Evolutionary conservation across 2,888 invertebrate species (phyloP), one percentile per base, ranked within the genome.

Genomic region (Penaeus monodon): DNA sequence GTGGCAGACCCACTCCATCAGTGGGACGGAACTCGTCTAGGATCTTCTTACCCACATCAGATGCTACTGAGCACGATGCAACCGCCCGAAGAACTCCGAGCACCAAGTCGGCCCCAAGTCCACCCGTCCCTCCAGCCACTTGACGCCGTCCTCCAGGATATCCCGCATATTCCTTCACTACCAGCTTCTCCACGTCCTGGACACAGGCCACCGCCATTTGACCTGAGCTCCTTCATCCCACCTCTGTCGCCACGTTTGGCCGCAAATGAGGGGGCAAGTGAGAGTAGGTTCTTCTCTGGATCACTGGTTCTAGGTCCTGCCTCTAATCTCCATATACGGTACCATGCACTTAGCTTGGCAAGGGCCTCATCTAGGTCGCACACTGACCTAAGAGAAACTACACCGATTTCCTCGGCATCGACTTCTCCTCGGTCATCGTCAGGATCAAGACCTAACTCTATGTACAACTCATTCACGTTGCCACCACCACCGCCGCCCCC

Each of bases 1-100:
- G 27, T n/a, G n/a, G 76, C n/a, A 24, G 29, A 57, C 33, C 57
- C 70, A 29, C 82, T 3, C 29, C 68, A 81, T n/a, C 76, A 84
- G n/a, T 84, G 84, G 84, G 76, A 77, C 24, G 84, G 38, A 63
- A 70, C 77, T 29, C 74, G 81, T 65, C 49, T 81, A 77, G 81
- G 81, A 33, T 49, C 49, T 49, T 65, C 81, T 68, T 87, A 79
- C 79, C 87, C 87, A 22, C 87, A 87, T 73, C 87, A 87, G 20
- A 84, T 88, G 81, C 66, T 88, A 63, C 86, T 89, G 29, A 89
- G 88, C 86, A 88, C 88, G 27, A 89, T 89, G 85, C 89, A 88
- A 74, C 89, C 88, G 44, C 88, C 89, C 8, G 85, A 86, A 66
- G 89, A 88, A 44, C 78, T 88, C 17, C 81, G 86, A 63, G 78